phyloP scores from a whole-genome alignment of 2,888 invertebrate species.

The Agrochola lychnidis region DNA sequence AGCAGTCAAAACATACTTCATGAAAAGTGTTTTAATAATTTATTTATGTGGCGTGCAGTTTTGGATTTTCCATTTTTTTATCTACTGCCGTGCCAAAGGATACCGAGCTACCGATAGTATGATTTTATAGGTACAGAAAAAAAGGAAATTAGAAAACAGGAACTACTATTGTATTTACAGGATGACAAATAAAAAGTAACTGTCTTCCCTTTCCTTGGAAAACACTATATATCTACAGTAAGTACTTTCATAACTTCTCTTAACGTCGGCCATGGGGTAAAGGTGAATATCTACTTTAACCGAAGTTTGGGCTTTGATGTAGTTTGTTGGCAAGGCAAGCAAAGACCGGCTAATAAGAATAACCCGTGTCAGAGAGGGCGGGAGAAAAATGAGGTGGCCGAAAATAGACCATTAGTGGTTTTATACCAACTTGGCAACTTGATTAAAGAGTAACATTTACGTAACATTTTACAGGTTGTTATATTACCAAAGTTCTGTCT shows the following conservation, averaged over 20 bases:
- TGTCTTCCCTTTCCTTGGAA: conserved; percentile 2
- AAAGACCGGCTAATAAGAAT: conserved; percentile 31
- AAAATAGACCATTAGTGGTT: conserved; percentile 27
- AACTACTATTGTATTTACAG: conserved; percentile 5
- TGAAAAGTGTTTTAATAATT: too few species aligned
- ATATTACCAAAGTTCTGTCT: conserved; percentile 25
- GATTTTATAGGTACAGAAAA: not conserved
- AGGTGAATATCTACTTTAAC: conserved; percentile 16
- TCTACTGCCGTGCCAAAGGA: too few species aligned
- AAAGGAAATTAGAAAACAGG: not conserved
- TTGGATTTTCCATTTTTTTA: too few species aligned
- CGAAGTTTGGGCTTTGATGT: conserved; percentile 35
- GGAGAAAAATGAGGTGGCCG: conserved; percentile 12
- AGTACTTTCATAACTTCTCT: conserved; percentile 33
- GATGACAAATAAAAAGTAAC: conserved; percentile 31
- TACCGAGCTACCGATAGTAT: not conserved
- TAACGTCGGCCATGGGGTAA: conserved; percentile 34
- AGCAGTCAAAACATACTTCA: too few species aligned
- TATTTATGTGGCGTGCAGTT: too few species aligned
- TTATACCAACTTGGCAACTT: conserved; percentile 5
- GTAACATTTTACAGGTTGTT: conserved; percentile 20
- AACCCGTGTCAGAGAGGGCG: conserved; percentile 15
- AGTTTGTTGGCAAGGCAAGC: conserved; percentile 41
- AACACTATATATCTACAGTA: conserved; percentile 14
- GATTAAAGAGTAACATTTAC: conserved; percentile 8